Evolutionary conservation across 1,140 invertebrate species (phyloP), one percentile per base, ranked within the genome.

Genomic region (Cecropterus lyciades): DNA sequence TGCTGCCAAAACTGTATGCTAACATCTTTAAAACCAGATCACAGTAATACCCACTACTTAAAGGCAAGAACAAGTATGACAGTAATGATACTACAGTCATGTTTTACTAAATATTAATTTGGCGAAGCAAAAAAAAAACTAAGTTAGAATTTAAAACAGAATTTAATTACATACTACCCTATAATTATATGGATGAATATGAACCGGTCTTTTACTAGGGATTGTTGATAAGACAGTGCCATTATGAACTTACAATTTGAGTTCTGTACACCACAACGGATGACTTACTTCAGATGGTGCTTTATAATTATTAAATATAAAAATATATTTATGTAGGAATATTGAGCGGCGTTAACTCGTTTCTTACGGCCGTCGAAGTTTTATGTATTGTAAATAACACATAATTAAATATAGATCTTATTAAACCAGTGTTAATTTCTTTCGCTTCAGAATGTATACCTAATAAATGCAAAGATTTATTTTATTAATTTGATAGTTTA

Each of bases 371-470:
- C 13, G 55, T 72, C 65, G 33, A 69, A 71, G 55, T 76, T 70
- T 72, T 72, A 69, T 73, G 66, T 62, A 79, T 73, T 88, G 85
- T 88, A 86, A 79, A 87, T 89, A 89, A 87, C 70, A 49, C 64
- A 40, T 52, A 69, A 69, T 63, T 53, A 70, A 69, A 37, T 56
- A 56, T 69, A 64, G 42, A 63, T 46, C 33, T 56, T 69, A 51
- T 70, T 69, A 69, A 60, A 65, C 64, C 71, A 78, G 73, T 75
- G 69, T 71, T 69, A 52, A 77, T 74, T 67, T 55, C 57, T 48
- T 43, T 68, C 20, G 64, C 73, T 72, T 85, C 51, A 56, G 69
- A 63, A 73, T 76, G 57, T 80, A 79, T 75, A 81, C 69, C 59
- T 78, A 77, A 63, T 60, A 77, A 79, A 71, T 72, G 69, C 69